phyloP scores from a whole-genome alignment of 2,888 invertebrate species.

The Amphipyra berbera region DNA sequence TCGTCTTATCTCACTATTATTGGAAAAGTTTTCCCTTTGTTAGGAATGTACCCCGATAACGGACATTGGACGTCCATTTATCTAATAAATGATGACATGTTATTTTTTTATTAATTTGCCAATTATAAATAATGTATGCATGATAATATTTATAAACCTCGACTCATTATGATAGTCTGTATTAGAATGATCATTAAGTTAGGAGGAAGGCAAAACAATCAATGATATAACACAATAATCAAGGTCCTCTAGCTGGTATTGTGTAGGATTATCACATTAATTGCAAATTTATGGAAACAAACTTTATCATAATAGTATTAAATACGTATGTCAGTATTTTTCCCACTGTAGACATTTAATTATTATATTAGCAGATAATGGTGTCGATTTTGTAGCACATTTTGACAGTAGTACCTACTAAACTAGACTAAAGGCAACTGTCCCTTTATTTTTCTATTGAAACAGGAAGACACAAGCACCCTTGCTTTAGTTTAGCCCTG shows the following conservation, averaged over 20 bases:
- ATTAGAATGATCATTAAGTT: neutral
- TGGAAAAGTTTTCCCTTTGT: slow-evolving; percentile 67
- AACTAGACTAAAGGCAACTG: no score
- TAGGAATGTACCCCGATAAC: slow-evolving; percentile 51
- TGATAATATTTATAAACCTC: slow-evolving; percentile 11
- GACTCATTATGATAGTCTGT: slow-evolving; percentile 1
- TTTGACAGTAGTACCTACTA: no score
- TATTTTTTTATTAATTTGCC: slow-evolving; percentile 5
- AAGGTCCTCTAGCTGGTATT: slow-evolving; percentile 6
- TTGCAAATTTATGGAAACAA: no score
- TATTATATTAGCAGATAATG: no score
- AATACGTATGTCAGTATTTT: no score
- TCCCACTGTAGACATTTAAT: no score
- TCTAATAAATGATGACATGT: slow-evolving; percentile 27
- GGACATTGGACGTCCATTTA: slow-evolving; percentile 25
- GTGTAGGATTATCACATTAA: no score
- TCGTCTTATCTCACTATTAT: slow-evolving; percentile 63
- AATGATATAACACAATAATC: slow-evolving; percentile 16
- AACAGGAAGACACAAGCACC: no score
- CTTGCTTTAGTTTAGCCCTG: no score
- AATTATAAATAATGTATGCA: slow-evolving; percentile 11
- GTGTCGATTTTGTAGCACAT: no score
- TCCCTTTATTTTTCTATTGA: no score
- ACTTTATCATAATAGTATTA: no score
- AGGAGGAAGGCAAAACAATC: slow-evolving; percentile 14